Evolutionary conservation across 2,113 vertebrate species (phyloP).

Genomic region (Trinectes maculatus): DNA sequence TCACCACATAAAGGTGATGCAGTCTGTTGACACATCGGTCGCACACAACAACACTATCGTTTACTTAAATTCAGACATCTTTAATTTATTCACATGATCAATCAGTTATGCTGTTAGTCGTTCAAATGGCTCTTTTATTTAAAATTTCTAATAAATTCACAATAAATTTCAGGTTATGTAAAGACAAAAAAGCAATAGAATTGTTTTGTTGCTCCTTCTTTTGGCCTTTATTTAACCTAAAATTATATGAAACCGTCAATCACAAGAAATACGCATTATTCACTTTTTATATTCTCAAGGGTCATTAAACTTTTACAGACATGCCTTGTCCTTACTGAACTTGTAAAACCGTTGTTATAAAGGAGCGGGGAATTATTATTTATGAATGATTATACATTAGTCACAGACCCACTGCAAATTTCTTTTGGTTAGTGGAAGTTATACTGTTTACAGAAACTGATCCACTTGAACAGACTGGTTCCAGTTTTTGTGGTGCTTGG

Average conservation of each 20-base stretch:
- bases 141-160: not conserved
- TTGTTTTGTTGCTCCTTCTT: too few species aligned
- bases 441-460: not conserved
- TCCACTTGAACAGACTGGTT: not conserved
- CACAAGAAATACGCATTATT: not conserved
- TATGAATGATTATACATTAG: conserved; percentile 5
- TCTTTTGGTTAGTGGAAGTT: not conserved
- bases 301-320: not conserved
- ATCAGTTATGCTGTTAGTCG: not conserved
- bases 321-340: not conserved
- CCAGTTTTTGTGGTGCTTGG: not conserved
- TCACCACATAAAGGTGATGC: not conserved
- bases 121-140: not conserved
- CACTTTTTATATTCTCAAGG: not conserved
- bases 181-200: not conserved
- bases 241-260: not conserved
- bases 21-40: too few species aligned
- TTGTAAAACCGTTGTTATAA: not conserved
- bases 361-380: not conserved
- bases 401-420: not conserved
- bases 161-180: too few species aligned
- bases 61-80: too few species aligned
- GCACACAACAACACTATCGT: too few species aligned
- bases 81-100: too few species aligned
- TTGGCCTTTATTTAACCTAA: not conserved